Base-by-base conservation (phyloP, 2,888 invertebrate genomes). In the Cinara cedri region DNA sequence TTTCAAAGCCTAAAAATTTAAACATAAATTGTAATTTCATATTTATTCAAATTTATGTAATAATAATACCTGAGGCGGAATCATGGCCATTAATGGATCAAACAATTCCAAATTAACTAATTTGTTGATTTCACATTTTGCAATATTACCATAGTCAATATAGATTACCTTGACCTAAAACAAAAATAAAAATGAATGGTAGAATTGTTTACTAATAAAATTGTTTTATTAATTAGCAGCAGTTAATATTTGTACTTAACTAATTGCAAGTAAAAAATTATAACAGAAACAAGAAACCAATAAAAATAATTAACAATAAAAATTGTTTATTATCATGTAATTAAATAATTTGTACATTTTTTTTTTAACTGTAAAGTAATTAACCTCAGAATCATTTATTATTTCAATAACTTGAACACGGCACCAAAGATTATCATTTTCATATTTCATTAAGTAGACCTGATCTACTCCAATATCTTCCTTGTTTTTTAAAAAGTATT, bases 11-110 rank as follows among this genome's bases (percentile, higher is more conserved):
- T 78, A 1, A 34, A 78, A 60, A 24, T 14, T 9, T 1, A 62
- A 16, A 42, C 34, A 19, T 0, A 42, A 8, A n/a, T 44, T 21
- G 14, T 62, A 19, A 16, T 72, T 0, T 13, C 8, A 19, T 1
- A n/a, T n/a, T 10, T 26, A 34, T 55, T 21, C 21, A 46, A 71
- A 21, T 44, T 44, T 0, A 10, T 3, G 21, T 19, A n/a, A 16
- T 66, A 24, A 24, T 49, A 54, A 44, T 68, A 78, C 78, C 60
- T 78, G 78, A 49, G 78, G 68, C n/a, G 78, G 21, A 62, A 78
- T 78, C 2, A 62, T 78, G 6, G 78, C n/a, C 70, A 78, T 62
- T 14, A 78, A 42, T 4, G 78, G 78, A 78, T 78, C 78, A 70
- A 13, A 78, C 4, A 60, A 34, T 21, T 62, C 68, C 14, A 78